Evolutionary conservation across 2,113 vertebrate genomes (phyloP).

Genomic region (Sula dactylatra): DNA sequence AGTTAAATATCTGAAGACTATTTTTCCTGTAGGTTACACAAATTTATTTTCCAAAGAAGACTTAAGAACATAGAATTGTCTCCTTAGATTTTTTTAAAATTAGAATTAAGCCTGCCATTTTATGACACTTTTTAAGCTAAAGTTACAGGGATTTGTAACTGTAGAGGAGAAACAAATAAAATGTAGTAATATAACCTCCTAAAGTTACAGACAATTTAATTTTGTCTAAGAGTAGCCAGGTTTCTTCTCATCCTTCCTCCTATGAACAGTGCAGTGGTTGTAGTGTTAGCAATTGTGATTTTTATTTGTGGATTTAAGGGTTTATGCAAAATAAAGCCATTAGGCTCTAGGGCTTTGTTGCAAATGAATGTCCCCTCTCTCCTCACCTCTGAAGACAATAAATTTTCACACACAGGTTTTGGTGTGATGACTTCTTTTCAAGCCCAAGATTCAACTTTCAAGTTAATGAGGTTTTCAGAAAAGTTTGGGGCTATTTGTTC

Average conservation of each 20-base stretch:
- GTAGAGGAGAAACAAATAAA: not conserved
- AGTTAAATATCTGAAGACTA: not conserved
- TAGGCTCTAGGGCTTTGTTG: not conserved
- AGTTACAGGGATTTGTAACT: not conserved
- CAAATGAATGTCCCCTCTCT: not conserved
- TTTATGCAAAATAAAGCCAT: not conserved
- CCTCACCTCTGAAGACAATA: not conserved
- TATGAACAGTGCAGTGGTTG: not conserved
- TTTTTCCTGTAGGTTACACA: not conserved
- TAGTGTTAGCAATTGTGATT: not conserved
- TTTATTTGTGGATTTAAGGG: not conserved
- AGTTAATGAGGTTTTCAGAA: not conserved
- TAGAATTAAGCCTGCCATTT: not conserved
- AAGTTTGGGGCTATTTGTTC: not conserved
- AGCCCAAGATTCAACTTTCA: not conserved
- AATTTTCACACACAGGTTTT: not conserved
- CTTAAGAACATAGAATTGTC: not conserved
- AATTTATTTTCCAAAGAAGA: not conserved
- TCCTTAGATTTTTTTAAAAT: not conserved
- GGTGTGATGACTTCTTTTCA: not conserved
- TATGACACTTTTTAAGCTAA: not conserved
- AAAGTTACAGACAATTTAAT: not conserved
- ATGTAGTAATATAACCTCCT: not conserved
- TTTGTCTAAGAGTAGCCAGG: not conserved
- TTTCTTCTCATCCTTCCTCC: not conserved